Conservation (phyloP, 1,140 invertebrate species). For the Aricia agestis region DNA sequence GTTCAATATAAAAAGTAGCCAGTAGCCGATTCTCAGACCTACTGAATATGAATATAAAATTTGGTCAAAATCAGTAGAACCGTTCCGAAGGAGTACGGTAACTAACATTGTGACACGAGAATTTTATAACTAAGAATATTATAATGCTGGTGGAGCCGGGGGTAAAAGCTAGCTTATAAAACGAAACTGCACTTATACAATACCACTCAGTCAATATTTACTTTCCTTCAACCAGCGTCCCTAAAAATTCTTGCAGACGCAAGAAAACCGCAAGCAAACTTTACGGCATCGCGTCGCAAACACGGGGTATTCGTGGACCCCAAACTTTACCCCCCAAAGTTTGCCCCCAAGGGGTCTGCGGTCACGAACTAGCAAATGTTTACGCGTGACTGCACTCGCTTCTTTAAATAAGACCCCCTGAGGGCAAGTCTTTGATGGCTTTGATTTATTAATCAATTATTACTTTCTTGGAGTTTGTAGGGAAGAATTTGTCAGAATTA, state of each 20-base stretch:
- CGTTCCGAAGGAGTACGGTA: too few species aligned
- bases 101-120: too few species aligned
- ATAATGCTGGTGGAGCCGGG: background rate
- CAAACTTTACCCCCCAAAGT: background rate
- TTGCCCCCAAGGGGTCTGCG: background rate
- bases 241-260: background rate
- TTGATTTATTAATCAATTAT: slow-evolving; percentile 1
- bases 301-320: background rate
- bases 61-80: too few species aligned
- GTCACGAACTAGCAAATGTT: background rate
- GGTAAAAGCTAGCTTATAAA: background rate
- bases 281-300: background rate
- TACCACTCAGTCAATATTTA: background rate
- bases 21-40: too few species aligned
- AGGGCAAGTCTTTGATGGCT: background rate
- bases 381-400: background rate
- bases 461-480: background rate
- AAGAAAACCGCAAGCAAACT: background rate
- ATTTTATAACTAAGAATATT: too few species aligned
- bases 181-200: background rate
- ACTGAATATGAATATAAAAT: too few species aligned
- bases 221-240: background rate
- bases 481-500: background rate
- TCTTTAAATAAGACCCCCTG: background rate
- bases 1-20: too few species aligned